Base-by-base conservation (phyloP, 2,797 vertebrate genomes). In the Hemitrygon akajei region DNA sequence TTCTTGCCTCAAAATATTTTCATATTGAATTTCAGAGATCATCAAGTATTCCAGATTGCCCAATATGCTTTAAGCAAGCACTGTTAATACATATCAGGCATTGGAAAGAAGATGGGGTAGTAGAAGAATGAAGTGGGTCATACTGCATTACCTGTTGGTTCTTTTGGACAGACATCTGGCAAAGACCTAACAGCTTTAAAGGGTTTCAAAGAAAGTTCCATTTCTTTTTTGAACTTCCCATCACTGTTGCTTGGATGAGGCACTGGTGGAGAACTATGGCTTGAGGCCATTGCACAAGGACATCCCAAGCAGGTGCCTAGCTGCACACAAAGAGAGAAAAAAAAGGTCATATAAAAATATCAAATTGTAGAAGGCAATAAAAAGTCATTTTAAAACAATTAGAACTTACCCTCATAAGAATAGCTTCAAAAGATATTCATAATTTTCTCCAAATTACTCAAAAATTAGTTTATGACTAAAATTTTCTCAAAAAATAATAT, bases 121-220 rank as follows among this genome's bases (percentile, higher is more conserved):
- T 60, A 3, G 25, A 89, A 0, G 56, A 0, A 56, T 11, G 82
- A 40, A 47, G 2, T 0, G 34, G 87, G 80, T 76, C 22, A 20
- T 2, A 10, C 20, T 93, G 69, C 6, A 5, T 96, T 96, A 99
- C 98, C 98, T 92, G 97, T 97, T 94, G 98, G 98, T 94, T 99
- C 99, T 96, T 98, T 98, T 94, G 99, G 99, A 95, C 99, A 99
- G 94, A 99, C 99, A 91, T 99, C 99, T 0, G 99, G 99, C 94
- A 99, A 97, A 9, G 98, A 98, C 95, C 97, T 97, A 58, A 97
- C 94, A 3, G 97, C 94, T 94, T 96, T 96, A 95, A 97, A 96
- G 94, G 95, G 96, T 94, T 97, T 97, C 0, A 97, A 94, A 34
- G 96, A 94, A 22, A 96, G 3, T 0, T 98, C 98, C 95, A 95